Percentiles rank a stretch among this genome's conserved stretches.
Conservation (phyloP, 1,140 invertebrate species). For the Drosophila equinoxialis region DNA sequence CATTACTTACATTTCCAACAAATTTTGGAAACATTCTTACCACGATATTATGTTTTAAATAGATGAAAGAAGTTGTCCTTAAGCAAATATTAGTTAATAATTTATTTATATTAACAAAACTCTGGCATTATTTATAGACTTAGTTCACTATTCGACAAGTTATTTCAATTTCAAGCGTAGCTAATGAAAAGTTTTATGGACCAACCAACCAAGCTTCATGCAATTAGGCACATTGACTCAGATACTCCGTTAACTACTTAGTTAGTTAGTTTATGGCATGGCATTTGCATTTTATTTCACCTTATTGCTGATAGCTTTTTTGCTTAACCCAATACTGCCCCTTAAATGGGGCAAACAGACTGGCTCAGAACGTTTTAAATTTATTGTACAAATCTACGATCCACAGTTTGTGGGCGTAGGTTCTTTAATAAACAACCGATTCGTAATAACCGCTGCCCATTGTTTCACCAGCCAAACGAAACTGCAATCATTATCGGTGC, state of each 20-base stretch:
- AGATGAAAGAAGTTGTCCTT: too few relatives aligned
- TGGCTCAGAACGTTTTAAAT: background rate
- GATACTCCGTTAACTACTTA: background rate
- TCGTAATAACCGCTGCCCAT: conserved; percentile 26
- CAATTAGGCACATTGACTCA: background rate
- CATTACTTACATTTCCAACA: too few relatives aligned
- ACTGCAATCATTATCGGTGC: background rate
- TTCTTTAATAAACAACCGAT: conserved; percentile 17
- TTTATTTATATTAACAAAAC: too few relatives aligned
- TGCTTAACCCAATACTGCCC: background rate
- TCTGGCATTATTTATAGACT: too few relatives aligned
- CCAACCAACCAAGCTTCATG: too few relatives aligned
- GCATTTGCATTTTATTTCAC: background rate
- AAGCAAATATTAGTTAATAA: too few relatives aligned
- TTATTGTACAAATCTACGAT: conserved; percentile 32
- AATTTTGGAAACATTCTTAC: too few relatives aligned
- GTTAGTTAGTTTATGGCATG: background rate
- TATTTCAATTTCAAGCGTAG: background rate
- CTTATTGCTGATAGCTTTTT: background rate
- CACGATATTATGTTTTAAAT: too few relatives aligned
- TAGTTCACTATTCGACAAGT: too few relatives aligned
- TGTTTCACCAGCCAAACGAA: background rate
- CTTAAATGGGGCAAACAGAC: background rate
- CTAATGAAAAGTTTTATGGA: background rate
- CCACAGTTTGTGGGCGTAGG: conserved; percentile 16